A percentile compares a stretch with the other conserved stretches of the same genome.
Conservation (phyloP, 2,113 vertebrate species). For the Vombatus ursinus region DNA sequence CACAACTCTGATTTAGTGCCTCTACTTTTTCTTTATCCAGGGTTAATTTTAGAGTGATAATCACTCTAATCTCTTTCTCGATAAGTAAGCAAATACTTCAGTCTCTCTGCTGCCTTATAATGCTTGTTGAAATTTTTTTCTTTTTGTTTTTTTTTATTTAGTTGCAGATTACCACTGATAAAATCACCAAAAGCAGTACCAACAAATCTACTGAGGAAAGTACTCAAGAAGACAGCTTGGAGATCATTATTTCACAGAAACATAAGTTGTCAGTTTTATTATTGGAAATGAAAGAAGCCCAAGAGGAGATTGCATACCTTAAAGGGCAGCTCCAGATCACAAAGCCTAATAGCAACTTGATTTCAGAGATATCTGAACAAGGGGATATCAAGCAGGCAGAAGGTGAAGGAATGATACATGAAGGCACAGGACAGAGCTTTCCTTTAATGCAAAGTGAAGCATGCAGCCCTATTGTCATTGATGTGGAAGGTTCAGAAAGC, state of each 20-base stretch:
- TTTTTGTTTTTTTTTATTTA: not conserved
- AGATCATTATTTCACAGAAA: slow-evolving; percentile 77
- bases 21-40: slow-evolving; percentile 15
- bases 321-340: slow-evolving; percentile 80
- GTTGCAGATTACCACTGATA: slow-evolving; percentile 64
- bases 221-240: slow-evolving; percentile 49
- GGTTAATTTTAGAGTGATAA: slow-evolving; percentile 49
- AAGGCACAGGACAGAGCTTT: slow-evolving; percentile 48
- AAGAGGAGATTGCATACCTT: slow-evolving; percentile 83
- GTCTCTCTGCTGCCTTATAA: not conserved
- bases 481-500: slow-evolving; percentile 54
- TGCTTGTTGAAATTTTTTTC: not conserved
- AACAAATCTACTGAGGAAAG: slow-evolving; percentile 55
- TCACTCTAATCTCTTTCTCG: not conserved
- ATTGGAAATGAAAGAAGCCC: slow-evolving; percentile 84
- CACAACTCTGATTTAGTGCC: slow-evolving; percentile 13
- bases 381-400: slow-evolving; percentile 49
- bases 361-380: slow-evolving; percentile 28
- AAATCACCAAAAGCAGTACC: not conserved
- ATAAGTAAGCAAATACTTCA: slow-evolving; percentile 27
- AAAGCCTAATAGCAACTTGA: slow-evolving; percentile 1
- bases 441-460: slow-evolving; percentile 24
- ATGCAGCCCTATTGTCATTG: not conserved
- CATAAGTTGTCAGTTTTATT: slow-evolving; percentile 82
- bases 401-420: slow-evolving; percentile 5